Base-by-base conservation (phyloP, 2,888 invertebrate species). In the Conus canariensis region DNA sequence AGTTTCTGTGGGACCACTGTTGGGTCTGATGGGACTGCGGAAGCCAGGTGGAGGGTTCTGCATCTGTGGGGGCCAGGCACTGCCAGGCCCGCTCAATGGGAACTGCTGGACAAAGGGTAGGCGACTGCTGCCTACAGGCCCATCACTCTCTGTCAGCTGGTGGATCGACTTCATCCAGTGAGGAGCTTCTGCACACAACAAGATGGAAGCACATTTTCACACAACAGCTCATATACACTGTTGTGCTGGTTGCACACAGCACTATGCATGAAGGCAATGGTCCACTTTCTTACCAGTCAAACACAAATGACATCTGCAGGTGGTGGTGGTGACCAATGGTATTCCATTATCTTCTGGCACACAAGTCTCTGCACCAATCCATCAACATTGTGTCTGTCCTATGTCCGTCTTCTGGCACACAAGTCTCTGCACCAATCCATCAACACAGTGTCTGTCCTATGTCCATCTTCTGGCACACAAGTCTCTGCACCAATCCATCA, bases 101-200 rank as follows among this genome's bases (percentile, higher is more conserved):
- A 95, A 95, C 93, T 95, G 95, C 92, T 95, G 95, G 91, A 94
- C 94, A 93, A 95, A 95, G 74, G 95, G 95, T 88, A 94, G 92
- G 92, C 95, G 67, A 90, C 89, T 77, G 90, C 93, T 94, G 88
- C 92, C 93, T 56, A 90, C 90, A 59, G 94, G 92, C 91, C 93
- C 93, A 88, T 96, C 96, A 70, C 95, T 92, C 88, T 96, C 96
- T 93, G 96, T 96, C 90, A 96, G 93, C 93, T 96, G 96, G 90
- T 96, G 96, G 90, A 96, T 94, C 89, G 96, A 96, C 91, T 96
- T 96, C 94, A 96, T 95, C 96, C 96, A 96, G 91, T 96, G 96
- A 67, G 96, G 96, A 25, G 96, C 94, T n/a, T 92, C 91, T 90
- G 92, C 88, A 86, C 87, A 77, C 67, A 56, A 86, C 12, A 89